Percentiles rank a stretch among this genome's conserved stretches.
Conservation (phyloP, 2,797 vertebrate species). For the Taenioides sp. region DNA sequence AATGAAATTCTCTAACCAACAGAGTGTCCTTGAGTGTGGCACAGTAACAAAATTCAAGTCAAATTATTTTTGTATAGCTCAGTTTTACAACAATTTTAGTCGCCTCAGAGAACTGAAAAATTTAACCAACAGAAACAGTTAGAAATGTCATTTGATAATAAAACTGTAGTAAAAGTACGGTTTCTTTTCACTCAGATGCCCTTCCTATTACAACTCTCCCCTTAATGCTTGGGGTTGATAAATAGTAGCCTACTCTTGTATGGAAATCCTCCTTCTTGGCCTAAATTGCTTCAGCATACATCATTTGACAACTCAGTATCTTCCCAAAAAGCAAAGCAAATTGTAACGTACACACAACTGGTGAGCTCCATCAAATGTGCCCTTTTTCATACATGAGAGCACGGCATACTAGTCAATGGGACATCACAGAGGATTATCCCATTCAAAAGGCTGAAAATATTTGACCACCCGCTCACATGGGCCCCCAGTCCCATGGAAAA, state of each 20-base stretch:
- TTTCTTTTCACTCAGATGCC: not conserved
- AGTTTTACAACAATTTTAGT: not conserved
- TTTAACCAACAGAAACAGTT: not conserved
- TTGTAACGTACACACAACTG: not conserved
- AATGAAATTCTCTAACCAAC: too few relatives aligned
- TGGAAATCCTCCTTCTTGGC: not conserved
- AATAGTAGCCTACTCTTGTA: not conserved
- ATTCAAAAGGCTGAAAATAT: slow-evolving; percentile 58
- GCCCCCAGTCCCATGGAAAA: slow-evolving; percentile 30
- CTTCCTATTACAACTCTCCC: not conserved
- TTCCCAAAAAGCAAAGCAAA: slow-evolving; percentile 1
- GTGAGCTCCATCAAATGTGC: not conserved
- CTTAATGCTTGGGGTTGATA: not conserved
- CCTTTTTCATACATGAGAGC: slow-evolving; percentile 6
- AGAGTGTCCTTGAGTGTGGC: not conserved
- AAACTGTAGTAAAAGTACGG: not conserved
- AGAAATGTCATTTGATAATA: not conserved
- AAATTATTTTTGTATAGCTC: not conserved
- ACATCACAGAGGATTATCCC: slow-evolving; percentile 61
- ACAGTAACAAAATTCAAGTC: not conserved
- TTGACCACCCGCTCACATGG: slow-evolving; percentile 52
- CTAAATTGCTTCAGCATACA: not conserved
- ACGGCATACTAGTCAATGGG: slow-evolving; percentile 27
- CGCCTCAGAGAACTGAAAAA: not conserved
- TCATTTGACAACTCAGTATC: not conserved